phyloP scores from a whole-genome alignment of 2,113 vertebrate genomes.

The Sinocyclocheilus grahami region DNA sequence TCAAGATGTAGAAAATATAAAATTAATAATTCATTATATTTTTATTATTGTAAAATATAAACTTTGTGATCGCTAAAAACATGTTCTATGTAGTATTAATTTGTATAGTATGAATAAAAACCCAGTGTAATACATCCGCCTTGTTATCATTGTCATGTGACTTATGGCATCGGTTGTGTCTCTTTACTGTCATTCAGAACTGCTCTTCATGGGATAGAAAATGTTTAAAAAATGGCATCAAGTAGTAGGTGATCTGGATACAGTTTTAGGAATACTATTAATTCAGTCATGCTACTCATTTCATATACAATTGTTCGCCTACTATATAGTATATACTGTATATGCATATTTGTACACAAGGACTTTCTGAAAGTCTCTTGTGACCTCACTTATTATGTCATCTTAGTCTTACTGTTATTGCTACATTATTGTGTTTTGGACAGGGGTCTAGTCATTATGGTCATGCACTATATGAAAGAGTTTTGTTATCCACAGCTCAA shows the following conservation, averaged over 20 bases:
- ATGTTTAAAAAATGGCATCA: too few species aligned
- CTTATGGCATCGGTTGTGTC: background rate
- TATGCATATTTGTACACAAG: too few species aligned
- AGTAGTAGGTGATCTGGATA: too few species aligned
- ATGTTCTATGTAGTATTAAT: too few species aligned
- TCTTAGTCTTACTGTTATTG: background rate
- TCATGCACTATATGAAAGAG: background rate
- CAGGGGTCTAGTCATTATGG: background rate
- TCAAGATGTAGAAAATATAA: background rate
- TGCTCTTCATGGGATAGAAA: background rate
- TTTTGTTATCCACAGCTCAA: conserved; percentile 7
- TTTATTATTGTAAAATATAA: background rate
- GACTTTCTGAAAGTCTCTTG: background rate
- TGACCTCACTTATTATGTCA: background rate
- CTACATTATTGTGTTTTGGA: background rate
- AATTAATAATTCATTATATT: background rate
- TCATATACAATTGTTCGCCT: background rate
- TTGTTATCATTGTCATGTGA: background rate
- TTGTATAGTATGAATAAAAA: too few species aligned
- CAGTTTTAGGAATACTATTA: background rate
- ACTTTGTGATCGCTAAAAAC: too few species aligned
- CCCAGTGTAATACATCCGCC: too few species aligned
- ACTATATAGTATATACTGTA: too few species aligned
- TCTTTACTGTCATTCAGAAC: background rate
- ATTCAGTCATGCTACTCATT: background rate